phyloP scores from a whole-genome alignment of 1,140 invertebrate species.

The Drosophila paulistorum region DNA sequence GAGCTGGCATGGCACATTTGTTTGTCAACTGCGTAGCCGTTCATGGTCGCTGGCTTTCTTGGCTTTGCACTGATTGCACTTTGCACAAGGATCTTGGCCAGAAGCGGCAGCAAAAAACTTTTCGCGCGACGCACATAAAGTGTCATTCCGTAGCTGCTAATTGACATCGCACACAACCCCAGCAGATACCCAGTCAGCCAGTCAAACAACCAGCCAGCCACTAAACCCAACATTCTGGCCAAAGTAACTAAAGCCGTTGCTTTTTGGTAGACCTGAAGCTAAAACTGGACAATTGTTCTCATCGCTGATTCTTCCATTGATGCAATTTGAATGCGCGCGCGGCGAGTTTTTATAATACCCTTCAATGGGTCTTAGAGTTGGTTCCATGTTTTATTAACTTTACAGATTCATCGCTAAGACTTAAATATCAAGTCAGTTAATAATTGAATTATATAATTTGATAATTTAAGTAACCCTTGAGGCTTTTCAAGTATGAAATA shows the following conservation, averaged over 20 bases:
- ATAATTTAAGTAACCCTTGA: no score
- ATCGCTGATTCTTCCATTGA: slow-evolving; percentile 56
- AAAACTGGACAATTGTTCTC: slow-evolving; percentile 70
- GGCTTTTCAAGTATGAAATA: no score
- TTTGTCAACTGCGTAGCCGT: slow-evolving; percentile 79
- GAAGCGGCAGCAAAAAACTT: slow-evolving; percentile 35
- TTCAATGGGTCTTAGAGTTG: background rate
- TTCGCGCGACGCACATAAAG: slow-evolving; percentile 80
- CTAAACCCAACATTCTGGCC: slow-evolving; percentile 13
- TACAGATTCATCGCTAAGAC: background rate
- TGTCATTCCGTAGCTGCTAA: slow-evolving; percentile 82
- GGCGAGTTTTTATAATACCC: slow-evolving; percentile 56
- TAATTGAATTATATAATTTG: no score
- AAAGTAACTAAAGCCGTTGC: slow-evolving; percentile 19
- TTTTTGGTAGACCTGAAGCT: slow-evolving; percentile 1
- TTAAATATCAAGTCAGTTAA: background rate
- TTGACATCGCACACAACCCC: slow-evolving; percentile 79
- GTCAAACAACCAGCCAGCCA: background rate
- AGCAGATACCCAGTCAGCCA: slow-evolving; percentile 39
- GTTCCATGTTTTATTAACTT: background rate
- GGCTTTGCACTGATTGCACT: slow-evolving; percentile 80
- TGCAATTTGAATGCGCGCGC: slow-evolving; percentile 74
- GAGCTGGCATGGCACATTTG: slow-evolving; percentile 62
- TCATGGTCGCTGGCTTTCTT: slow-evolving; percentile 73
- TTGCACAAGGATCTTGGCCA: slow-evolving; percentile 62